Conservation (phyloP, 1,140 invertebrate species). For the Papilio dardanus region DNA sequence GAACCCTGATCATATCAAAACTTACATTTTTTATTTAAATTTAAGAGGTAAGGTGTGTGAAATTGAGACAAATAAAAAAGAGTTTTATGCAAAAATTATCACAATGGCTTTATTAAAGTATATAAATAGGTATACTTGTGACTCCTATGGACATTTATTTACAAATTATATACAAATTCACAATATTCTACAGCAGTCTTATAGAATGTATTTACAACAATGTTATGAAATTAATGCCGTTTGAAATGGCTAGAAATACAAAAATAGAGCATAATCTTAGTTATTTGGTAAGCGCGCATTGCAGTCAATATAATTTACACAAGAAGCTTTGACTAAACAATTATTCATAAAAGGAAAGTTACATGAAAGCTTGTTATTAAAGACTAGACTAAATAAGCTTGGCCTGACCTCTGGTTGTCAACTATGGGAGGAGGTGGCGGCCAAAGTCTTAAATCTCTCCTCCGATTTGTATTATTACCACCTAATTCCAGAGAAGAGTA, state of each 20-base stretch:
- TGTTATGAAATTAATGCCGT: slow-evolving; percentile 72
- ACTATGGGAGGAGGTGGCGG: slow-evolving; percentile 74
- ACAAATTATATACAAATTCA: slow-evolving; percentile 80
- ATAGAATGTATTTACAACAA: slow-evolving; percentile 82
- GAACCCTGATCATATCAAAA: not conserved
- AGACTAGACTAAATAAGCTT: slow-evolving; percentile 80
- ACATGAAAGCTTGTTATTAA: slow-evolving; percentile 53
- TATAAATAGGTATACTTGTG: slow-evolving; percentile 82
- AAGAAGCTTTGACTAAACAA: slow-evolving; percentile 76
- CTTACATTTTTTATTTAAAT: not conserved
- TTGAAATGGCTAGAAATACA: slow-evolving; percentile 77
- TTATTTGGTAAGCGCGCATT: slow-evolving; percentile 80
- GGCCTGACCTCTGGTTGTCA: slow-evolving; percentile 69
- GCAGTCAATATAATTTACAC: slow-evolving; percentile 75
- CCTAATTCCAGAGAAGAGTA: slow-evolving; percentile 84
- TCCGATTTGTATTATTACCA: slow-evolving; percentile 68
- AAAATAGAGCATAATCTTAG: slow-evolving; percentile 80
- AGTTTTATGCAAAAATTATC: slow-evolving; percentile 79
- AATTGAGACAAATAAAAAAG: slow-evolving; percentile 58
- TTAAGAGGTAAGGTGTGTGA: slow-evolving; percentile 36
- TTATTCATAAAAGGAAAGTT: slow-evolving; percentile 59
- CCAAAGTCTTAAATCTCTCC: slow-evolving; percentile 75
- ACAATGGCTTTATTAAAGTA: slow-evolving; percentile 83
- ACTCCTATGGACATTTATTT: slow-evolving; percentile 81
- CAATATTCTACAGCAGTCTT: slow-evolving; percentile 82